Conservation (phyloP, 2,797 vertebrate species). For the Vireo griseus region DNA sequence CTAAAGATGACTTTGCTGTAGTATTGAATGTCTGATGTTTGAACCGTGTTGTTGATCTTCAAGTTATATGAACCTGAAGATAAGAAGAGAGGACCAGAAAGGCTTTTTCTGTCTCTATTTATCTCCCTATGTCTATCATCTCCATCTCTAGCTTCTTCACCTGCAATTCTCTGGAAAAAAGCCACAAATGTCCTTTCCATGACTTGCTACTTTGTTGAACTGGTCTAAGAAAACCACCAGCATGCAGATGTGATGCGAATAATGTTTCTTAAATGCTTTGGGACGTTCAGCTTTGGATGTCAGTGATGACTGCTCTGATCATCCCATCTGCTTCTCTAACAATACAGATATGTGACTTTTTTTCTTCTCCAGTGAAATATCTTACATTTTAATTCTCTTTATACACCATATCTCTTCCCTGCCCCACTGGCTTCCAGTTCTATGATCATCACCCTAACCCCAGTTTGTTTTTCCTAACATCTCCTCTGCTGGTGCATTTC, state of each 20-base stretch:
- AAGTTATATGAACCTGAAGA: neutral
- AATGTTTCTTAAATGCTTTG: neutral
- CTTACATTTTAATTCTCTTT: neutral
- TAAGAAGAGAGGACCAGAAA: neutral
- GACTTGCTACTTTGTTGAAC: neutral
- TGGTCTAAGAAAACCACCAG: neutral
- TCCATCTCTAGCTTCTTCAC: neutral
- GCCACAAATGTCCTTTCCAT: neutral
- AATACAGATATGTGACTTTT: neutral
- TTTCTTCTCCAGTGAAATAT: neutral
- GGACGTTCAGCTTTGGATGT: neutral
- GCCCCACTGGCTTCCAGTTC: neutral
- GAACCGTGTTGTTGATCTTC: neutral
- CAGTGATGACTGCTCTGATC: neutral
- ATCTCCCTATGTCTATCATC: neutral
- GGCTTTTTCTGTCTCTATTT: neutral
- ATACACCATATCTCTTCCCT: neutral
- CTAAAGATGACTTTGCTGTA: neutral
- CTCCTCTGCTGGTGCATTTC: constrained; percentile 10
- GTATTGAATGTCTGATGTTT: neutral
- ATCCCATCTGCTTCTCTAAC: neutral
- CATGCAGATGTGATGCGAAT: neutral
- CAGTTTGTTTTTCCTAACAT: constrained; percentile 12
- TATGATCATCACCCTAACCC: neutral
- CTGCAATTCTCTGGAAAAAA: neutral